Base-by-base conservation (phyloP, 2,113 vertebrate genomes). In the Brachionichthys hirsutus region DNA sequence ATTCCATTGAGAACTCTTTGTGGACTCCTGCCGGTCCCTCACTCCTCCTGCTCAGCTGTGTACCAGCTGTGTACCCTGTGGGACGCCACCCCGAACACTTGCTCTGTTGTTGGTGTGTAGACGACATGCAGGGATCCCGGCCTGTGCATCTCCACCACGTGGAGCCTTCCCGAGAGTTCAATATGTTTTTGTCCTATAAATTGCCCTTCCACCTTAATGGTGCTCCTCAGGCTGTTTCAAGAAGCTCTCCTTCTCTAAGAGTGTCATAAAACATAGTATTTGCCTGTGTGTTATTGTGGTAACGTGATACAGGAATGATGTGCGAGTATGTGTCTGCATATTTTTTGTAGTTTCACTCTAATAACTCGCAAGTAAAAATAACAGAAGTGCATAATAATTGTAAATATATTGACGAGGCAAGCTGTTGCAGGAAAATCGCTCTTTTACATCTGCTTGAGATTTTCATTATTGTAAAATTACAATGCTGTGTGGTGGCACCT, bases 101-200 rank as follows among this genome's bases (percentile, higher is more conserved):
- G 10, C 52, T 55, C 58, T 50, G 57, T 71, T 62, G 62, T 84
- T 65, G 64, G 56, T 16, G 56, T 16, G 24, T 43, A 18, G 74
- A 53, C 12, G 30, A 73, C n/a, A 18, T 46, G 19, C 66, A 42
- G 17, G 20, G 69, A 68, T 35, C 17, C 67, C 44, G 16, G 54
- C 12, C 36, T 9, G 36, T 59, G 65, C 54, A 68, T 49, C 52
- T 38, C 63, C 54, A 40, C 48, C 70, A 36, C 72, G 53, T 22
- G 62, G 56, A 80, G 78, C 75, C 79, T 56, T 76, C 71, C 77
- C 69, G 60, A 89, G 36, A 59, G 52, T 66, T 85, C 30, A 34
- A 40, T 62, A 14, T 77, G 71, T 77, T 76, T 82, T 64, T 35
- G 58, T 54, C 54, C 40, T 18, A 35, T 80, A 73, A 77, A 77